phyloP scores from a whole-genome alignment of 2,888 invertebrate species.

The Amphimallon solstitiale region DNA sequence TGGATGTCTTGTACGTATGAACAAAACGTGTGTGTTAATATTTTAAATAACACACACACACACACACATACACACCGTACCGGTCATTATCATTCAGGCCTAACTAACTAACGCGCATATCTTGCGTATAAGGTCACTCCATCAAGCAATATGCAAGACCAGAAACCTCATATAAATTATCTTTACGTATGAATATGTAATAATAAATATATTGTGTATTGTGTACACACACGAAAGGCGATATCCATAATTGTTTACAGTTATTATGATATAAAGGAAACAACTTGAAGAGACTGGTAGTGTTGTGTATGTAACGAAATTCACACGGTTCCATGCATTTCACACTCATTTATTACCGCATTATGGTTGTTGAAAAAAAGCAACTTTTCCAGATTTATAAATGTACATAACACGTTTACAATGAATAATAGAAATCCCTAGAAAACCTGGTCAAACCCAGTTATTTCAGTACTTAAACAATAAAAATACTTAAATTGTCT shows the following conservation, averaged over 20 bases:
- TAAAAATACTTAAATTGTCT: no score
- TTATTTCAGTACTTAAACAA: no score
- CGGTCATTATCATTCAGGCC: not conserved
- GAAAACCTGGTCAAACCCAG: no score
- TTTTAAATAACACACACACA: slow-evolving; percentile 14
- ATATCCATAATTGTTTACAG: slow-evolving; percentile 18
- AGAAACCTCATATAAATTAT: not conserved
- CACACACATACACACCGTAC: no score
- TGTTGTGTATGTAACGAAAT: no score
- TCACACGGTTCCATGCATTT: no score
- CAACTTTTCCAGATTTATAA: no score
- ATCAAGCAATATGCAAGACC: not conserved
- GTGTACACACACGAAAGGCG: not conserved
- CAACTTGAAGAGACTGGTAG: no score
- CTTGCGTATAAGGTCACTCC: slow-evolving; percentile 6
- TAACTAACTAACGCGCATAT: slow-evolving; percentile 3
- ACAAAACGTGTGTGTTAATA: not conserved
- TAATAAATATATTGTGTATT: not conserved
- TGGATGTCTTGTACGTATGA: not conserved
- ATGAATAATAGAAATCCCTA: no score
- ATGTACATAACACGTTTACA: no score
- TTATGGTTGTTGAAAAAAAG: no score
- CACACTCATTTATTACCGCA: no score
- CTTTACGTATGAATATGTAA: slow-evolving; percentile 1
- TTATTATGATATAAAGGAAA: not conserved